phyloP scores from a whole-genome alignment of 2,888 invertebrate genomes.

The Mimas tiliae region DNA sequence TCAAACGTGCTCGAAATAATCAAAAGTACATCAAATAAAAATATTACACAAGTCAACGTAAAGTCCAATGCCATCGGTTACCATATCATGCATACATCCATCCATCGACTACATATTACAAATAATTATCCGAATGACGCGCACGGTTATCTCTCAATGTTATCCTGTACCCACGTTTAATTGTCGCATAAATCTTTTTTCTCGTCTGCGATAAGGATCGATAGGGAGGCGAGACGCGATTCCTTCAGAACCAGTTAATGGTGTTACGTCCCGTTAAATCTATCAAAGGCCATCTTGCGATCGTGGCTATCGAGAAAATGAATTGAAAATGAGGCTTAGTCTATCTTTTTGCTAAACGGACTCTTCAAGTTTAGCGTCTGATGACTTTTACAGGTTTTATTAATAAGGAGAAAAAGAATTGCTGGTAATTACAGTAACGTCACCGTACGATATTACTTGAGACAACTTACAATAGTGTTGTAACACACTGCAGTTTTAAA shows the following conservation, averaged over 20 bases:
- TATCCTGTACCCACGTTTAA: background rate
- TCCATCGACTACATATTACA: background rate
- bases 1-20: background rate
- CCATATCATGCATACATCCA: background rate
- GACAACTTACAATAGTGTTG: too few species aligned
- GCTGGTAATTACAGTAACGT: too few species aligned
- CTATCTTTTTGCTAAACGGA: background rate
- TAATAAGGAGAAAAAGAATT: too few species aligned
- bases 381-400: too few species aligned
- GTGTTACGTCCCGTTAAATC: constrained; percentile 12
- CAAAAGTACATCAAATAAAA: too few species aligned
- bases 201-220: constrained; percentile 10
- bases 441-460: too few species aligned
- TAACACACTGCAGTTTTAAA: too few species aligned
- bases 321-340: background rate
- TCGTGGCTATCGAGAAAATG: background rate
- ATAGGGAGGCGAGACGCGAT: background rate
- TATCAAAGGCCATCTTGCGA: constrained; percentile 6
- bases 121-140: constrained; percentile 4
- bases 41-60: background rate
- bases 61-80: background rate
- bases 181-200: constrained; percentile 15
- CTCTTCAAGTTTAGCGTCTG: background rate
- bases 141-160: background rate
- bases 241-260: background rate